Percentiles rank a stretch among this genome's conserved stretches.
Conservation (phyloP, 2,113 vertebrate genomes). For the Varanus komodoensis region DNA sequence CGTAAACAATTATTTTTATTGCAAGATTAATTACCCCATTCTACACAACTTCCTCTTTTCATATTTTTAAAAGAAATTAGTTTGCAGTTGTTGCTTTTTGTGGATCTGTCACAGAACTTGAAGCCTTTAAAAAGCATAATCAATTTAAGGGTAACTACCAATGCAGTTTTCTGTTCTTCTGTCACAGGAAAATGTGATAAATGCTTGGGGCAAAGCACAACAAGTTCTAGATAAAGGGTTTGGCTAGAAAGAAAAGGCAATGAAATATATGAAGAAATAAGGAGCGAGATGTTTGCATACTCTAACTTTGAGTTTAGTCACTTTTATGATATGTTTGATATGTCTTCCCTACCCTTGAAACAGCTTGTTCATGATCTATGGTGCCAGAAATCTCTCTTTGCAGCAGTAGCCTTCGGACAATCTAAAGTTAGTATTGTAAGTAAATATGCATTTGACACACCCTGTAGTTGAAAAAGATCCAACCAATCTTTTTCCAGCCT, state of each 20-base stretch:
- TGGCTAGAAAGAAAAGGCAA: conserved; percentile 65
- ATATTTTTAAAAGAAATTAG: conserved; percentile 81
- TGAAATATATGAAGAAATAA: conserved; percentile 51
- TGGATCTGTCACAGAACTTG: conserved; percentile 81
- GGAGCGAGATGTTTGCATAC: conserved; percentile 2
- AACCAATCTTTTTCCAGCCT: too few species aligned
- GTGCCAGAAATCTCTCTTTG: background rate
- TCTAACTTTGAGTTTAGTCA: background rate
- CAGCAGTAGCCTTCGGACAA: background rate
- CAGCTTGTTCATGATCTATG: background rate
- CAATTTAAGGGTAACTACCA: conserved; percentile 78
- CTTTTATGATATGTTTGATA: conserved; percentile 2
- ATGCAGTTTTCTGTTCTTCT: conserved; percentile 79
- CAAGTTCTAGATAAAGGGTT: conserved; percentile 69
- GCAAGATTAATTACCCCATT: conserved; percentile 88
- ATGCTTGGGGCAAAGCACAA: conserved; percentile 68
- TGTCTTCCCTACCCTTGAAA: background rate
- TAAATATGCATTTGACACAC: too few species aligned
- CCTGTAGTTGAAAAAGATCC: too few species aligned
- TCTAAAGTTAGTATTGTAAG: background rate
- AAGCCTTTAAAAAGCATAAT: conserved; percentile 77
- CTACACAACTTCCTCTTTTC: conserved; percentile 84
- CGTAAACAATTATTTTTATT: conserved; percentile 92
- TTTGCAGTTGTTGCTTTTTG: conserved; percentile 82
- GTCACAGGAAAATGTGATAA: conserved; percentile 78